Conservation (phyloP, 2,113 vertebrate species). For the Desmodus rotundus region DNA sequence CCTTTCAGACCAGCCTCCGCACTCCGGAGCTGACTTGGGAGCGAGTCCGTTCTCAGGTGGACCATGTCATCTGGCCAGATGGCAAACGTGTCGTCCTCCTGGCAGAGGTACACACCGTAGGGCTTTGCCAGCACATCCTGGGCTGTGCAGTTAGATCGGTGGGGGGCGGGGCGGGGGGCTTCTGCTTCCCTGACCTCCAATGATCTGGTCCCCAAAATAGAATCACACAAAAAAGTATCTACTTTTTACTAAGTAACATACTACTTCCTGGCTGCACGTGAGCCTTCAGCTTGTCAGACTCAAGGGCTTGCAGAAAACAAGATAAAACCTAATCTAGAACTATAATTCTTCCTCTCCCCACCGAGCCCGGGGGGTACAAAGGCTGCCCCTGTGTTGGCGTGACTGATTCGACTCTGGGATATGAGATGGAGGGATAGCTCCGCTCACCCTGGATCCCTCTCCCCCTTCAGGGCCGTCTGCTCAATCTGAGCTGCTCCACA, state of each 20-base stretch:
- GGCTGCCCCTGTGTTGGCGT: not conserved
- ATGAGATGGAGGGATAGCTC: not conserved
- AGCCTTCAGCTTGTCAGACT: conserved; percentile 6
- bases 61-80: conserved; percentile 98
- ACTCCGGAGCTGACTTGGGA: conserved; percentile 99
- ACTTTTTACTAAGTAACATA: not conserved
- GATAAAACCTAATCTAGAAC: not conserved
- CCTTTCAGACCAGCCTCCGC: conserved; percentile 91
- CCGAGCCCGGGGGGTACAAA: not conserved
- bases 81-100: conserved; percentile 96
- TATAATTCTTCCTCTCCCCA: not conserved
- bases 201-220: not conserved
- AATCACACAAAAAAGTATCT: not conserved
- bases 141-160: not conserved
- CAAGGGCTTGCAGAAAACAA: not conserved
- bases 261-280: not conserved
- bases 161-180: not conserved
- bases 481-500: conserved; percentile 98
- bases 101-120: conserved; percentile 87
- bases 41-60: conserved; percentile 96
- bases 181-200: not conserved
- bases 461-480: conserved; percentile 90
- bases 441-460: conserved; percentile 3
- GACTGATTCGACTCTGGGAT: not conserved
- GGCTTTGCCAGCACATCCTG: too few relatives aligned